A percentile compares a stretch with the other conserved stretches of the same genome.
Conservation (phyloP, 2,797 vertebrate species). For the Masticophis lateralis region DNA sequence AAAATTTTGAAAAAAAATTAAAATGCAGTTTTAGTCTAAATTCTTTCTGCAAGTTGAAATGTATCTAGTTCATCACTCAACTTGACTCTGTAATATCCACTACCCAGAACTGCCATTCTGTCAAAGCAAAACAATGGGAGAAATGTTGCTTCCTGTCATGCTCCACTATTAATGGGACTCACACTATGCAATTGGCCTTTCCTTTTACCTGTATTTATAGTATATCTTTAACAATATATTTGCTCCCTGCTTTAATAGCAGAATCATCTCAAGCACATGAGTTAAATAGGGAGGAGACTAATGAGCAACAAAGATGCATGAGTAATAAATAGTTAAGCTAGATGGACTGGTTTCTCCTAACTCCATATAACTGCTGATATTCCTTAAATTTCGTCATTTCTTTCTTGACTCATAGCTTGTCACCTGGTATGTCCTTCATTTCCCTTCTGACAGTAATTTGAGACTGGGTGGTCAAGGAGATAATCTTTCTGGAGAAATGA, state of each 20-base stretch:
- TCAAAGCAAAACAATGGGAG: background rate
- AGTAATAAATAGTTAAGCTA: background rate
- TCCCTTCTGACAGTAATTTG: background rate
- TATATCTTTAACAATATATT: background rate
- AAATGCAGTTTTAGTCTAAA: background rate
- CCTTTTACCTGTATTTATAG: background rate
- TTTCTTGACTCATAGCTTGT: background rate
- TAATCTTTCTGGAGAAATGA: background rate
- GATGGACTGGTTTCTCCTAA: background rate
- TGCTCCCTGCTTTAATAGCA: background rate
- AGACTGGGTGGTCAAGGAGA: background rate
- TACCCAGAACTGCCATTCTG: background rate
- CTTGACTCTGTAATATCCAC: background rate
- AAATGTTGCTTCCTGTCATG: background rate
- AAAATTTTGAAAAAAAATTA: background rate
- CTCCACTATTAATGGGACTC: background rate
- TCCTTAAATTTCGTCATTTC: background rate
- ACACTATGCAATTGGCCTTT: background rate
- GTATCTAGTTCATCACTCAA: background rate
- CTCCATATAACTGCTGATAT: background rate
- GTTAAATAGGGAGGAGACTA: background rate
- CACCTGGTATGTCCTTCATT: background rate
- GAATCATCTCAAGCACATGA: background rate
- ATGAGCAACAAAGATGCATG: background rate
- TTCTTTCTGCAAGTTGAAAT: background rate